Base-by-base conservation (phyloP, 2,113 vertebrate genomes). In the Chunga burmeisteri region DNA sequence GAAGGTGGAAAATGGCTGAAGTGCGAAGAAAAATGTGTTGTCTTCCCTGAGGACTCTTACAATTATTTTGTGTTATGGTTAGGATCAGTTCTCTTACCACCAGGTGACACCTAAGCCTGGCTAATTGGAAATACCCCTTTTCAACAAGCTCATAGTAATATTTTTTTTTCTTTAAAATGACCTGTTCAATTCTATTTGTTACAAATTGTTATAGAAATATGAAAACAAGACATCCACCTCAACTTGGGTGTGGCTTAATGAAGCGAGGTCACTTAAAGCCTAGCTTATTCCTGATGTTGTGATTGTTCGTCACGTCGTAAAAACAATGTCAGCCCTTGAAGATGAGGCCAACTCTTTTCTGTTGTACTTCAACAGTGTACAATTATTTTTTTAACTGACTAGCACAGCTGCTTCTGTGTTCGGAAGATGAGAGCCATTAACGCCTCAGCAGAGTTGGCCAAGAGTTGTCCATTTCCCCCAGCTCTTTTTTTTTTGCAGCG, bases 81-180 rank as follows among this genome's bases (percentile, higher is more conserved):
- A 32, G 44, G 27, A 75, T 9, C 29, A 7, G 14, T 34, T 62
- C 22, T 81, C 46, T 53, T 49, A 52, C 88, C 95, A 81, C 80
- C 77, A 94, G 93, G 66, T 66, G 72, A 72, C 88, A 62, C 80
- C 59, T 83, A n/a, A 61, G 29, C 29, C 63, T 80, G 75, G 30
- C 40, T 49, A 20, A 61, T 4, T 25, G 27, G 23, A 90, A 75
- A 61, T 10, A 0, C 1, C 23, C 21, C 21, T 74, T 62, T 55
- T 75, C 82, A 82, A 27, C 38, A 36, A 67, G 27, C 4, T 52
- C 26, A 25, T 3, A 25, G 23, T 26, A 32, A 11, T 42, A 12
- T 9, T 53, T 90, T 42, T 59, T 65, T 66, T 68, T 40, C 9
- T 77, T 84, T 32, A 53, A 42, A 71, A 52, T 56, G 23, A 78